These are phyloP conservation scores for Ruditapes philippinarum DNA, from an alignment of 1,140 invertebrate genomes.

Conservation along the genomic window DNA sequence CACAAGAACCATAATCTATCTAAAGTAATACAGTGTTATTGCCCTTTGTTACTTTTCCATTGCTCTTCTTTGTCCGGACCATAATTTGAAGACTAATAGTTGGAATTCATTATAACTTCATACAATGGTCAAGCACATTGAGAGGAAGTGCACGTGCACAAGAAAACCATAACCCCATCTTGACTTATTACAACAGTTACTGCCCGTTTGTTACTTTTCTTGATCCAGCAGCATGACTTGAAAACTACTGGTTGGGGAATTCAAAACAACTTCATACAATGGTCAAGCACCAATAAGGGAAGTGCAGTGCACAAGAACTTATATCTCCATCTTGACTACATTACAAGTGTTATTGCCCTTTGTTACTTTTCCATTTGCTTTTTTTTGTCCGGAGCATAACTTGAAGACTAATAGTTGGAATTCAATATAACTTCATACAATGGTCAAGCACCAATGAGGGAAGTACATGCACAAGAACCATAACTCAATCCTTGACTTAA, in stretches of 20 bases:
- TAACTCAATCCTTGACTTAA: no score
- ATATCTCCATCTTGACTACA: constrained; percentile 12
- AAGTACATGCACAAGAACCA: no score
- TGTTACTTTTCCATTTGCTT: background rate
- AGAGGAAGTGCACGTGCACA: no score
- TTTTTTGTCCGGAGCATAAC: no score
- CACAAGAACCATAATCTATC: no score
- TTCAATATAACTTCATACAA: background rate
- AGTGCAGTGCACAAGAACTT: constrained; percentile 40
- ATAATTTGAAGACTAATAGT: no score
- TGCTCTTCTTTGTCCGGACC: no score
- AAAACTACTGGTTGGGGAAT: constrained; percentile 37
- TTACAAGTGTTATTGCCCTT: background rate
- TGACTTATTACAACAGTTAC: background rate
- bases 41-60: no score
- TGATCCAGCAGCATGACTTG: constrained; percentile 19
- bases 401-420: background rate
- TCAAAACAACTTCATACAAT: constrained; percentile 40
- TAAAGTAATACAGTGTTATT: no score
- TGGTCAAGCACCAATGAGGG: background rate
- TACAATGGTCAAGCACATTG: no score
- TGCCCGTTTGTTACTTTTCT: constrained; percentile 21
- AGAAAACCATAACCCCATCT: no score
- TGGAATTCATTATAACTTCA: no score
- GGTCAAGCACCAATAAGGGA: constrained; percentile 1